Conservation (phyloP, 2,888 invertebrate species). For the Notodromas monacha region DNA sequence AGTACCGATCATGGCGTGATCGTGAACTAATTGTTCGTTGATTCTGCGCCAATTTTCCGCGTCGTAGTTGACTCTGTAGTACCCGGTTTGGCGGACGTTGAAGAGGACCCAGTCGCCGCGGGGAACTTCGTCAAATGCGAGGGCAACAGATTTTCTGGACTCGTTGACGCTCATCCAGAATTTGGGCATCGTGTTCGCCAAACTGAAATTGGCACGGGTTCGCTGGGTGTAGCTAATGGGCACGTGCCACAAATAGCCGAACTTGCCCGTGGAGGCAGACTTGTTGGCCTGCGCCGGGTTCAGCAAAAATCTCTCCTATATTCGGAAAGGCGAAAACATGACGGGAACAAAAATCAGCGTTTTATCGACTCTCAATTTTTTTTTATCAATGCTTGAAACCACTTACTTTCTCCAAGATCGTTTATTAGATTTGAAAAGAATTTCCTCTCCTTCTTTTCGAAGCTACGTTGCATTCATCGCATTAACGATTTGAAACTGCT, state of each 20-base stretch:
- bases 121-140: neutral
- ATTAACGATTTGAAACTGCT: too few species aligned
- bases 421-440: too few species aligned
- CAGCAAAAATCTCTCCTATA: neutral
- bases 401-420: too few species aligned
- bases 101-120: constrained; percentile 40
- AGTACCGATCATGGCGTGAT: neutral
- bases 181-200: neutral
- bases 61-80: constrained; percentile 44
- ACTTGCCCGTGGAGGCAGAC: constrained; percentile 13
- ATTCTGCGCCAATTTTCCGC: constrained; percentile 25
- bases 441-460: too few species aligned
- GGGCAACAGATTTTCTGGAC: neutral
- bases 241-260: constrained; percentile 33
- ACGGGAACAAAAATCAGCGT: too few species aligned
- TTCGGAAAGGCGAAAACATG: neutral
- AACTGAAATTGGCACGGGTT: neutral
- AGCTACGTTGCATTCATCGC: too few species aligned
- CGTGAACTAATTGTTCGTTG: neutral
- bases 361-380: too few species aligned
- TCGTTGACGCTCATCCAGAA: neutral
- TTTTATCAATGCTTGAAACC: too few species aligned
- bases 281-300: neutral
- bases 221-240: constrained; percentile 41
- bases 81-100: constrained; percentile 48